These are phyloP conservation scores for Bibio marci DNA, from an alignment of 2,888 invertebrate genomes.

Conservation along the genomic window DNA sequence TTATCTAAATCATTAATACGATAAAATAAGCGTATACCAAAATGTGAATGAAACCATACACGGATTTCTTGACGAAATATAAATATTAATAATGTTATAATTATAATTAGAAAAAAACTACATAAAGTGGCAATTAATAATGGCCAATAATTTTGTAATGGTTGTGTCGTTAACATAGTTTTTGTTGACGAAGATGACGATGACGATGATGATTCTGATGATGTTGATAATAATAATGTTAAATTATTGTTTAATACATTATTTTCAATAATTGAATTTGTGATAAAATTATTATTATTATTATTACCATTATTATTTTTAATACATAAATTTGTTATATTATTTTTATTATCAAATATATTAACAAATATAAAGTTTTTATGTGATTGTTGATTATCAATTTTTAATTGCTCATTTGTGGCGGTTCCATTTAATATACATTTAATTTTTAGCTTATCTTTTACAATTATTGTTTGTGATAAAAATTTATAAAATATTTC, in stretches of 20 bases:
- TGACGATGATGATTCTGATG: constrained; percentile 8
- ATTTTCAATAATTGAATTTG: constrained; percentile 21
- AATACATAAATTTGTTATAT: constrained; percentile 33
- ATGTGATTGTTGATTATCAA: not conserved
- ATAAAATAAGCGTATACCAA: constrained; percentile 66
- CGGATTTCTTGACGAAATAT: constrained; percentile 68
- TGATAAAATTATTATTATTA: constrained; percentile 2
- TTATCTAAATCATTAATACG: constrained; percentile 59
- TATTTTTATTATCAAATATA: constrained; percentile 30
- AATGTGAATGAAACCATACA: constrained; percentile 76
- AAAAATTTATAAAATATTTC: constrained; percentile 67
- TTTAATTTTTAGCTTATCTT: constrained; percentile 56
- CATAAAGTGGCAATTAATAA: constrained; percentile 59
- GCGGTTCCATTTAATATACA: constrained; percentile 36
- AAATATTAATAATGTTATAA: constrained; percentile 57
- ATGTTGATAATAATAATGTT: not conserved
- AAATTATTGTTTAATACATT: too few relatives aligned
- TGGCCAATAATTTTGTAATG: constrained; percentile 65
- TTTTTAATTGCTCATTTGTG: not conserved
- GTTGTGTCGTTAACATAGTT: constrained; percentile 20
- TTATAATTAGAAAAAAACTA: constrained; percentile 56
- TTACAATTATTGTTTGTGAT: constrained; percentile 51
- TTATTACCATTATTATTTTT: constrained; percentile 8
- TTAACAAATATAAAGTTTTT: constrained; percentile 35
- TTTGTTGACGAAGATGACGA: constrained; percentile 42